These are phyloP conservation scores for Ditylenchus dipsaci DNA, from an alignment of 1,140 invertebrate species.

Conservation along the genomic window DNA sequence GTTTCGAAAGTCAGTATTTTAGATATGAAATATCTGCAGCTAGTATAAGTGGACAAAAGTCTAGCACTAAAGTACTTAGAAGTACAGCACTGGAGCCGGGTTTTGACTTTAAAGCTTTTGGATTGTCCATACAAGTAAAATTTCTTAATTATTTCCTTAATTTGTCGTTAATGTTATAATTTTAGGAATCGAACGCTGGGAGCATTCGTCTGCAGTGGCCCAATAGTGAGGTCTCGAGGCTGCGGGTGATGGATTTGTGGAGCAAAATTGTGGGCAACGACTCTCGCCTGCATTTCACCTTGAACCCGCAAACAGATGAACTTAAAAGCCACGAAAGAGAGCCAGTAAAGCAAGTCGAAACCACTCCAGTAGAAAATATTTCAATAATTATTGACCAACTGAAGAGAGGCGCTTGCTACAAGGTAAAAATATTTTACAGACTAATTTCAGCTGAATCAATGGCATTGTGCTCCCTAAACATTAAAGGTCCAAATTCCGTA, in stretches of 20 bases:
- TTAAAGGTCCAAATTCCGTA: no score
- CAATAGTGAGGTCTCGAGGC: conserved; percentile 40
- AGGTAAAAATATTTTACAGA: conserved; percentile 17
- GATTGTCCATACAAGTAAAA: conserved; percentile 43
- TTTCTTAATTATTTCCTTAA: conserved; percentile 6
- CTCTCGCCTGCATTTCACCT: conserved; percentile 47
- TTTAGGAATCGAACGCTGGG: conserved; percentile 10
- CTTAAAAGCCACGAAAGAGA: neutral
- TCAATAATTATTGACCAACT: conserved; percentile 41
- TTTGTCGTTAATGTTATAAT: neutral
- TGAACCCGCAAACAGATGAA: conserved; percentile 25
- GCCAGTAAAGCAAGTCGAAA: conserved; percentile 38
- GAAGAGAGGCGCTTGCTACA: conserved; percentile 49
- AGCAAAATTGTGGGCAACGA: conserved; percentile 48
- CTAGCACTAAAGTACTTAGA: conserved; percentile 43
- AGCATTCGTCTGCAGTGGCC: conserved; percentile 31
- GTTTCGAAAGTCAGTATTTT: neutral
- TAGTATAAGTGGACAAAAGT: conserved; percentile 29
- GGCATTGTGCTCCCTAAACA: no score
- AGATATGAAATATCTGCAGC: conserved; percentile 52
- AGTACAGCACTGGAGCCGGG: conserved; percentile 50
- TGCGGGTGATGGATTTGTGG: conserved; percentile 51
- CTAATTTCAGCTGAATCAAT: no score
- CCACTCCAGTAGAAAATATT: conserved; percentile 25
- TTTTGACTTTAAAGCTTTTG: conserved; percentile 53